Evolutionary conservation across 2,113 vertebrate genomes (phyloP).

Genomic region (Psammodynastes pulverulentus): DNA sequence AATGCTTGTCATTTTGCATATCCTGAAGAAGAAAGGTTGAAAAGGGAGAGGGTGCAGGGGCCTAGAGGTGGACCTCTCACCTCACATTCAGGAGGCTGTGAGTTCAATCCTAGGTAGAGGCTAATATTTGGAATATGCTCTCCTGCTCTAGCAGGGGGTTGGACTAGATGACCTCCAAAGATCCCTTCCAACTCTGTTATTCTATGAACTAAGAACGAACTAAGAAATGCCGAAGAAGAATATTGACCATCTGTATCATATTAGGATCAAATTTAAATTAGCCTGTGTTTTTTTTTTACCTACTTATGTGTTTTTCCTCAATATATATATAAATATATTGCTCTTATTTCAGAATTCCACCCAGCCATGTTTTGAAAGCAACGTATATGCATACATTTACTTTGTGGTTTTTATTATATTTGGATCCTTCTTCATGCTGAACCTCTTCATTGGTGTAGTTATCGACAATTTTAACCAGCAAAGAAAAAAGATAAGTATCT

Average conservation of each 20-base stretch:
- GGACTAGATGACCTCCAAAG: too few species aligned
- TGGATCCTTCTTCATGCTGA: conserved; percentile 97
- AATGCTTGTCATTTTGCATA: not conserved
- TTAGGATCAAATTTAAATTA: not conserved
- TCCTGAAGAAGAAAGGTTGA: not conserved
- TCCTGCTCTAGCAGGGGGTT: too few species aligned
- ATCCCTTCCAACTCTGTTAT: too few species aligned
- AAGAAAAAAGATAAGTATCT: conserved; percentile 95
- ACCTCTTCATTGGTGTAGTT: conserved; percentile 97
- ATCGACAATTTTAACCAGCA: conserved; percentile 99
- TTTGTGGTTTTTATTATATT: conserved; percentile 96
- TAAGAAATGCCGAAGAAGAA: not conserved
- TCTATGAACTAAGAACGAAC: too few species aligned
- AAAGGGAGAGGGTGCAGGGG: too few species aligned
- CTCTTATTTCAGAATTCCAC: conserved; percentile 65
- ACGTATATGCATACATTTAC: conserved; percentile 81
- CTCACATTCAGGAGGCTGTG: too few species aligned
- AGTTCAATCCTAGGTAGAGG: too few species aligned
- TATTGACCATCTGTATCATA: not conserved
- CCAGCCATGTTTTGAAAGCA: conserved; percentile 81
- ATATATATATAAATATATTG: not conserved
- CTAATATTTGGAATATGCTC: too few species aligned
- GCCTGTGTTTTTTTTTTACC: not conserved
- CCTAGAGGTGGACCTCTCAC: too few species aligned
- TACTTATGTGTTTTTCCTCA: conserved; percentile 11